Conservation (phyloP, 2,888 invertebrate genomes). For the Stenichneumon culpator region DNA sequence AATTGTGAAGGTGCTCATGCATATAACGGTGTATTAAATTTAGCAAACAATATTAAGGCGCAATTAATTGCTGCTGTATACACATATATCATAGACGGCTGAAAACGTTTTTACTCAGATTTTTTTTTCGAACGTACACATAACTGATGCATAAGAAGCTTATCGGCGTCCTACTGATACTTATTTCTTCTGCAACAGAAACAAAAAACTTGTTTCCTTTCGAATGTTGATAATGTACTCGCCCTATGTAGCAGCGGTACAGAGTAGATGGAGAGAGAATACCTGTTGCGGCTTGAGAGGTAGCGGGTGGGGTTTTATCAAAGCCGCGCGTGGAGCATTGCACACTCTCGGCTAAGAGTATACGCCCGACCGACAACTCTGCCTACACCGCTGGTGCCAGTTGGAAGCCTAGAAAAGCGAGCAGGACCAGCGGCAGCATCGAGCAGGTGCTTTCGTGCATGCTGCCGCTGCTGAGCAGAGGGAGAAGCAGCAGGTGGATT, state of each 20-base stretch:
- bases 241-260: not conserved
- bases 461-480: constrained; percentile 6
- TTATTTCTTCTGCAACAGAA: not conserved
- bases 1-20: too few relatives aligned
- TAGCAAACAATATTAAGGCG: too few relatives aligned
- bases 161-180: not conserved
- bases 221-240: not conserved
- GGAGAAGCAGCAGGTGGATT: constrained; percentile 55
- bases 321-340: constrained; percentile 44
- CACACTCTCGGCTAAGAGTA: constrained; percentile 34
- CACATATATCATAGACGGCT: too few relatives aligned
- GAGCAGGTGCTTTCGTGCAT: constrained; percentile 50
- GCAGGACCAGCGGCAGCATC: not conserved
- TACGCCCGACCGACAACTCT: constrained; percentile 16
- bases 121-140: too few relatives aligned
- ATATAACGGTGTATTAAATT: too few relatives aligned
- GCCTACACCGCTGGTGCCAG: not conserved
- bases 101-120: too few relatives aligned
- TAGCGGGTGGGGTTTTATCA: constrained; percentile 47
- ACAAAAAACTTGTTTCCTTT: not conserved
- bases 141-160: too few relatives aligned
- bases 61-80: too few relatives aligned
- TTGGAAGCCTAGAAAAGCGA: constrained; percentile 12
- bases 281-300: constrained; percentile 62
- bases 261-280: constrained; percentile 24